These are phyloP conservation scores for Thumatha senex DNA, from an alignment of 2,888 invertebrate genomes.

Conservation along the genomic window DNA sequence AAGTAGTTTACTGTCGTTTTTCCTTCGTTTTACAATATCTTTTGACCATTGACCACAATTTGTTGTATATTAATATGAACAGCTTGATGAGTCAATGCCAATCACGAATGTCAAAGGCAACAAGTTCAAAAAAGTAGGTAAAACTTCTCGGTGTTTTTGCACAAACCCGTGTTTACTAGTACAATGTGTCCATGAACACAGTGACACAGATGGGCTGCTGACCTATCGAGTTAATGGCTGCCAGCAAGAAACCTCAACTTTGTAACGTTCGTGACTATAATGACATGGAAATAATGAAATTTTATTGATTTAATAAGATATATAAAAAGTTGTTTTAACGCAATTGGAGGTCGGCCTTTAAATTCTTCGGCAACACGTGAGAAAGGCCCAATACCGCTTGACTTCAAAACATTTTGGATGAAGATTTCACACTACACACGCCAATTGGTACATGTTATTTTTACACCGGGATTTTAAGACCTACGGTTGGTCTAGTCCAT, in stretches of 20 bases:
- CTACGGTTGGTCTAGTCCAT: no score
- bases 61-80: no score
- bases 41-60: no score
- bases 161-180: constrained; percentile 13
- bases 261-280: constrained; percentile 21
- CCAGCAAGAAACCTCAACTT: constrained; percentile 37
- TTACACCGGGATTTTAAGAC: no score
- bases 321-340: background rate
- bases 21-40: no score
- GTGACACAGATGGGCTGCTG: constrained; percentile 45
- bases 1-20: no score
- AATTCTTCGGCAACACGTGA: background rate
- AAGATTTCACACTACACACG: no score
- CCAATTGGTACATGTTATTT: no score
- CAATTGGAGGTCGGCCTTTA: background rate
- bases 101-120: background rate
- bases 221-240: constrained; percentile 44
- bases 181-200: constrained; percentile 29
- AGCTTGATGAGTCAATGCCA: no score
- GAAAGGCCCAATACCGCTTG: no score
- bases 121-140: constrained; percentile 2
- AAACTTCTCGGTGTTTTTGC: constrained; percentile 9
- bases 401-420: no score
- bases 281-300: constrained; percentile 10
- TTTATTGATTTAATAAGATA: background rate